Conservation (phyloP, 2,113 vertebrate species). For the Hassar affinis region DNA sequence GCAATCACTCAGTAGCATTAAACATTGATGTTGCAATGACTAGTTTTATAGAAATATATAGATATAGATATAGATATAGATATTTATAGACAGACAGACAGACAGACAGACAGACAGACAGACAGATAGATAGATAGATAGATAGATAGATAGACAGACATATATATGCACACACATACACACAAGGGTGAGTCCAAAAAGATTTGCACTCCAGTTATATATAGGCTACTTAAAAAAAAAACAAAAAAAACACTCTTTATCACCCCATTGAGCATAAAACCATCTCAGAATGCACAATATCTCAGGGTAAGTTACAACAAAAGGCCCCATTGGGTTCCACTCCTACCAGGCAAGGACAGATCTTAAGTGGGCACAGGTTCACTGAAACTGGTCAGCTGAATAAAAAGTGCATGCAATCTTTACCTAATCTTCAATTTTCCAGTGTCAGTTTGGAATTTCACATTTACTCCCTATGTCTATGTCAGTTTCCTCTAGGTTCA, state of each 20-base stretch:
- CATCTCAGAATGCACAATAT: not conserved
- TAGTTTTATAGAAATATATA: no score
- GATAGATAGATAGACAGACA: no score
- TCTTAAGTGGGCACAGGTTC: not conserved
- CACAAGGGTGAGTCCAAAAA: no score
- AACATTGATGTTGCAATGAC: not conserved
- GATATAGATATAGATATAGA: no score
- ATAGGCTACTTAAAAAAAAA: not conserved
- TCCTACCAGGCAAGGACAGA: not conserved
- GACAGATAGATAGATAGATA: no score
- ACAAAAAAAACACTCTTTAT: not conserved
- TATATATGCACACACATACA: no score
- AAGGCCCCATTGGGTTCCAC: not conserved
- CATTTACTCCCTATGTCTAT: not conserved
- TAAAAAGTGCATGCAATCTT: not conserved
- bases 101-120: no score
- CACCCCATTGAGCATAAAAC: not conserved
- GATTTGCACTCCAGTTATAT: no score
- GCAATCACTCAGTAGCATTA: constrained; percentile 14
- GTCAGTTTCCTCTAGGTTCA: not conserved
- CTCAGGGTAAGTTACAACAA: not conserved
- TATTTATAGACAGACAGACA: no score
- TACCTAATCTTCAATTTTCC: not conserved
- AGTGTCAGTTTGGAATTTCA: not conserved
- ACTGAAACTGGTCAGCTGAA: not conserved